Evolutionary conservation across 2,888 invertebrate genomes (phyloP).

Genomic region (Yponomeuta cagnagella): DNA sequence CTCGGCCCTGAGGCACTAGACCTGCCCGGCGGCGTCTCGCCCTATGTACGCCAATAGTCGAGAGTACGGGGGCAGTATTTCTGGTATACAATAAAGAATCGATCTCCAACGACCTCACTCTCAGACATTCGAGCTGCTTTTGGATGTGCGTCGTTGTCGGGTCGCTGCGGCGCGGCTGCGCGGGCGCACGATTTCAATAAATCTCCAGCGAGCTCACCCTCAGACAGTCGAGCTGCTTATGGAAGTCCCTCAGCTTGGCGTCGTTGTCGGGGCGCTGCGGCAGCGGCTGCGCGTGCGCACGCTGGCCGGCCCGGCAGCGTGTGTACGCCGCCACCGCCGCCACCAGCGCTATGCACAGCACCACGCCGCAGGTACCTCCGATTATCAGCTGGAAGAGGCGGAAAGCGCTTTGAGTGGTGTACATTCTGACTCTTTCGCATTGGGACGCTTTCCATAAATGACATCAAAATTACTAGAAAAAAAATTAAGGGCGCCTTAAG

Average conservation of each 20-base stretch:
- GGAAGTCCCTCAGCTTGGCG: conserved; percentile 62
- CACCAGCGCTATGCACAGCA: conserved; percentile 53
- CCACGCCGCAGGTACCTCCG: conserved; percentile 59
- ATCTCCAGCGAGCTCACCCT: conserved; percentile 40
- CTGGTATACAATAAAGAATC: not conserved
- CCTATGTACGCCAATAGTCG: too few species aligned
- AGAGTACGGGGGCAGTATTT: too few species aligned
- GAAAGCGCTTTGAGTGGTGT: not conserved
- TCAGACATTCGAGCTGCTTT: conserved; percentile 67
- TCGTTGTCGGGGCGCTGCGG: conserved; percentile 59
- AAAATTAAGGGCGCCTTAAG: too few species aligned
- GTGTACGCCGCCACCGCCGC: conserved; percentile 57
- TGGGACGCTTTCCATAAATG: too few species aligned
- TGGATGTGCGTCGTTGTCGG: conserved; percentile 69
- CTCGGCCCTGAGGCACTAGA: too few species aligned
- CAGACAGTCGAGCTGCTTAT: conserved; percentile 69
- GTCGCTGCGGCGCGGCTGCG: conserved; percentile 53
- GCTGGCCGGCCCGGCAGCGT: conserved; percentile 44
- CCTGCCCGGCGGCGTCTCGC: too few species aligned
- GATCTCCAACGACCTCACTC: conserved; percentile 38
- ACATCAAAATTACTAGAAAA: too few species aligned
- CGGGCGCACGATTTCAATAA: conserved; percentile 36
- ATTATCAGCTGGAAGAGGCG: conserved; percentile 45
- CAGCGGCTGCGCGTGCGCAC: conserved; percentile 58
- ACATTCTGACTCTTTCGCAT: too few species aligned